Evolutionary conservation across 1,140 invertebrate genomes (phyloP), one percentile per base, ranked within the genome.

Genomic region (Drosophila mauritiana): DNA sequence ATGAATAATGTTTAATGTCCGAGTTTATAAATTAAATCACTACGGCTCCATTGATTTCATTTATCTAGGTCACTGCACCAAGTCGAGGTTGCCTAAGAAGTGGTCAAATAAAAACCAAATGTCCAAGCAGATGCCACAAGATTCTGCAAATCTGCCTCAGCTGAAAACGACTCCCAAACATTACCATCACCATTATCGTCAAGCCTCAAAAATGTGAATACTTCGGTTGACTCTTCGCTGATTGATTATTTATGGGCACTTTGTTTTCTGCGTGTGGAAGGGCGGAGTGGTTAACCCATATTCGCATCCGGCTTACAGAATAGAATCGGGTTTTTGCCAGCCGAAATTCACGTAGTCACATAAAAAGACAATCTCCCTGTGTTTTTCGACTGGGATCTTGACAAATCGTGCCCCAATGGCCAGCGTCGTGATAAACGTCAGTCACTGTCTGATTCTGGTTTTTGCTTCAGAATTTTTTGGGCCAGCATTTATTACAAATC

Each of bases 391-490:
- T 74, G 69, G 22, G 34, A 49, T 56, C 53, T 65, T 86, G 82
- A 86, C 82, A 86, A 86, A 86, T 86, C 83, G 83, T 86, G 69
- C 77, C 77, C 53, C 59, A 58, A 68, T 75, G 73, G 61, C 64
- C 65, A 43, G 65, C 64, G 73, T 79, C 79, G 69, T 88, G 83
- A 88, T 88, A 86, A 88, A 75, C 75, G 83, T 88, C 81, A 81
- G 82, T 85, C 80, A 85, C 65, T 69, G 48, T 76, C 70, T 46
- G 25, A 59, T 45, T 25, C 22, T 40, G 25, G 20, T 48, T 58
- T 46, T 63, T 65, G 49, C 37, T 49, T 65, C 61, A 45, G 48
- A 46, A 31, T 42, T 36, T 53, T 61, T 46, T 7, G 11, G 36
- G 46, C 13, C 17, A 40, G 12, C 65, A 42, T 70, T 70, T 70